These are phyloP conservation scores for Lymantria dispar DNA, from an alignment of 2,888 invertebrate species.

Conservation along the genomic window DNA sequence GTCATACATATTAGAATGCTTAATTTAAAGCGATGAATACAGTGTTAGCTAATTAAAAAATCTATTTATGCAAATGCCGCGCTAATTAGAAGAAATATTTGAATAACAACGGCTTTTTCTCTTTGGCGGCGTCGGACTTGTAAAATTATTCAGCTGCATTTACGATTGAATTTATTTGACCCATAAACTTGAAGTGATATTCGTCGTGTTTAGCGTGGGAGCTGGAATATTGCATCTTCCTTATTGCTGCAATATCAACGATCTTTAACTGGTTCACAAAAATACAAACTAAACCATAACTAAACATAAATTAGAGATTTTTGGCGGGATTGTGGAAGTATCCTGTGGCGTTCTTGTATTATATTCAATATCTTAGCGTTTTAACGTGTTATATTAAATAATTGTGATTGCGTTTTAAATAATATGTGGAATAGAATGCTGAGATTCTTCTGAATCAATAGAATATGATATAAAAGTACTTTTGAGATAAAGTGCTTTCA, in stretches of 20 bases:
- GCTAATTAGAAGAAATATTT: conserved; percentile 27
- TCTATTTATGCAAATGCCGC: conserved; percentile 26
- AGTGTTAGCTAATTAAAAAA: conserved; percentile 10
- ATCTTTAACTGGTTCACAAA: conserved; percentile 2
- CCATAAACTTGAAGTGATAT: conserved; percentile 29
- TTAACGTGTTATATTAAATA: too few relatives aligned
- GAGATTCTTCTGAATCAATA: too few relatives aligned
- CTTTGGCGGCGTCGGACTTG: conserved; percentile 25
- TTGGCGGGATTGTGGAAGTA: too few relatives aligned
- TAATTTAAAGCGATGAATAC: neutral
- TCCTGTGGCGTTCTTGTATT: too few relatives aligned
- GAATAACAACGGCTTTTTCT: conserved; percentile 24
- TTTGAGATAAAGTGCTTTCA: too few relatives aligned
- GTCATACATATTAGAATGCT: neutral
- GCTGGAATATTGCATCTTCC: conserved; percentile 23
- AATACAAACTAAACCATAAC: too few relatives aligned
- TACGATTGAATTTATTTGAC: conserved; percentile 35
- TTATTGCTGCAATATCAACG: conserved; percentile 22
- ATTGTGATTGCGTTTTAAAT: too few relatives aligned
- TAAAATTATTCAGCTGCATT: conserved; percentile 22
- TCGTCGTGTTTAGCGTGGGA: conserved; percentile 28
- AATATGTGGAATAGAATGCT: too few relatives aligned
- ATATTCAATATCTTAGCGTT: too few relatives aligned
- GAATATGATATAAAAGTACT: too few relatives aligned
- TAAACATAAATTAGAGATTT: too few relatives aligned